phyloP scores from a whole-genome alignment of 2,113 vertebrate genomes.

The Poeciliopsis occidentalis region DNA sequence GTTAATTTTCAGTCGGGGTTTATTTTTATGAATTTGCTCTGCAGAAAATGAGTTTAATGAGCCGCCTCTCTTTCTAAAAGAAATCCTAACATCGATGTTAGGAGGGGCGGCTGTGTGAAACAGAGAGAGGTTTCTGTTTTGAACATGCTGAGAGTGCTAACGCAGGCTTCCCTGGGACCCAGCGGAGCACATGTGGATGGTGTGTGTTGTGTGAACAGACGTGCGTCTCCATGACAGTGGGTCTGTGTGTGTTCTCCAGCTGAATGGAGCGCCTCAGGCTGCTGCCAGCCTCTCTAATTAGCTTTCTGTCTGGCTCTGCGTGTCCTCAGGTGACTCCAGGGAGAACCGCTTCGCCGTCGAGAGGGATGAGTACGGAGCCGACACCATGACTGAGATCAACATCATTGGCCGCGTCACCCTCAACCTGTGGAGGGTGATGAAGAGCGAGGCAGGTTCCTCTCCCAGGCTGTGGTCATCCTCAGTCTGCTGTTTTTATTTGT shows the following conservation, averaged over 20 bases:
- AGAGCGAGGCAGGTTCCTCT: slow-evolving; percentile 87
- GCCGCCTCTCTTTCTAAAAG: too few relatives aligned
- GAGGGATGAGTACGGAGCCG: slow-evolving; percentile 91
- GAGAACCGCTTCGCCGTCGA: slow-evolving; percentile 91
- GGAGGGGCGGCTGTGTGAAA: too few relatives aligned
- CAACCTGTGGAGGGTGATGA: slow-evolving; percentile 98
- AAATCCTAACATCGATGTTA: too few relatives aligned
- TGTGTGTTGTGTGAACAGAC: too few relatives aligned
- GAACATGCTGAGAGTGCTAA: not conserved
- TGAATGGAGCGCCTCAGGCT: slow-evolving; percentile 17
- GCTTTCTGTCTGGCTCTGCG: slow-evolving; percentile 31
- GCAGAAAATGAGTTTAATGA: too few relatives aligned
- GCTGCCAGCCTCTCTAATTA: slow-evolving; percentile 25
- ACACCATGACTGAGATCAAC: slow-evolving; percentile 96
- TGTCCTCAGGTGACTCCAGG: slow-evolving; percentile 86
- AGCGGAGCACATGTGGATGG: not conserved
- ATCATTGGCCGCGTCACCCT: slow-evolving; percentile 90
- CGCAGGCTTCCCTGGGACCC: not conserved
- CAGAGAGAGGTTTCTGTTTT: not conserved
- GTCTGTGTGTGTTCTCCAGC: not conserved
- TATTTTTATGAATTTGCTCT: too few relatives aligned
- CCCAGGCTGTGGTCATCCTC: not conserved
- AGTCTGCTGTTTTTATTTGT: not conserved
- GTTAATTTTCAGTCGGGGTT: too few relatives aligned
- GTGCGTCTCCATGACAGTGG: not conserved